Evolutionary conservation across 1,140 invertebrate species (phyloP).

Genomic region (Drosophila seguyi): DNA sequence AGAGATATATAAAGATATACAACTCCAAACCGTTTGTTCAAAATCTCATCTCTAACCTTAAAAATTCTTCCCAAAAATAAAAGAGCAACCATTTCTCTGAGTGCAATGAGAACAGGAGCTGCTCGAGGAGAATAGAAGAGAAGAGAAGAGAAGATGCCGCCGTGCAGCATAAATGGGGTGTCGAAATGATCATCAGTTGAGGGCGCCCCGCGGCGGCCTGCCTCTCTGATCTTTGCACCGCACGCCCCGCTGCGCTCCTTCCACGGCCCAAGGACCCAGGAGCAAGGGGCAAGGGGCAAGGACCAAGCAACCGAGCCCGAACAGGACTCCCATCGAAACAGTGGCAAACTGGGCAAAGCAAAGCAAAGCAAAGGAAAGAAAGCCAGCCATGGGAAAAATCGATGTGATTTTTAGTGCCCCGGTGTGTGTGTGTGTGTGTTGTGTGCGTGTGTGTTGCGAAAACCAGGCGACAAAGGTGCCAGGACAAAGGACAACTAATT

Average conservation of each 20-base stretch:
- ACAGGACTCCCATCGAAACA: conserved; percentile 37
- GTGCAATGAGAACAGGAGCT: conserved; percentile 16
- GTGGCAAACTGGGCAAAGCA: conserved; percentile 29
- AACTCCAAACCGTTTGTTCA: no score
- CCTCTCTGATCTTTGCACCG: conserved; percentile 56
- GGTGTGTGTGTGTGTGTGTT: conserved; percentile 3
- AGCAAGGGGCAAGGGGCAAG: background rate
- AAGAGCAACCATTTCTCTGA: conserved; percentile 1
- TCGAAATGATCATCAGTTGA: conserved; percentile 74
- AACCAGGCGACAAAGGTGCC: conserved; percentile 40
- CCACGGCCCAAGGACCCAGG: conserved; percentile 6
- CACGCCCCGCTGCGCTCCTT: conserved; percentile 60
- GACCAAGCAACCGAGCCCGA: background rate
- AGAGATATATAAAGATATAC: no score
- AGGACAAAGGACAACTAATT: conserved; percentile 63
- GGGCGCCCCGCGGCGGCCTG: conserved; percentile 56
- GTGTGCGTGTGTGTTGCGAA: conserved; percentile 26
- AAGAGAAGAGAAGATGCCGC: conserved; percentile 41
- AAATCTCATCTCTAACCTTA: background rate
- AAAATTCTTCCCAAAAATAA: background rate
- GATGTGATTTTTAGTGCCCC: conserved; percentile 24
- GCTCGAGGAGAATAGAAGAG: conserved; percentile 10
- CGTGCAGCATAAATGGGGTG: conserved; percentile 61
- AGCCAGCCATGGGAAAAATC: conserved; percentile 39
- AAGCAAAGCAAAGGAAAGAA: background rate